A percentile compares a stretch with the other conserved stretches of the same genome.
These are phyloP conservation scores for Porites evermanni DNA, from an alignment of 92 coral and sea anemone species.

Conservation along the genomic window DNA sequence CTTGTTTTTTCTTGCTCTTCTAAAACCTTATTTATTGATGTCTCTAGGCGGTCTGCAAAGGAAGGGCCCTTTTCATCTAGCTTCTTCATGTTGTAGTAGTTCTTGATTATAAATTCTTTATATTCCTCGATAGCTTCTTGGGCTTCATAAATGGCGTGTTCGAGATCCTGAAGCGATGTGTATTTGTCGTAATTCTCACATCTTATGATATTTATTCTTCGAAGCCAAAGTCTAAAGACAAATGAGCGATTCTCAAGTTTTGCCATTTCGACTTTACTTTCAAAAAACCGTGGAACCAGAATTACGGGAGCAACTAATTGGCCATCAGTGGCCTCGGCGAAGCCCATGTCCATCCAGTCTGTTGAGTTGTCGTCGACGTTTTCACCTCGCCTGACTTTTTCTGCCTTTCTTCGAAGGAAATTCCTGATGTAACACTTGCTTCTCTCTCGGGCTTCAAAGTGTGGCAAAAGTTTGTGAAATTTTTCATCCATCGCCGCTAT, in stretches of 20 bases:
- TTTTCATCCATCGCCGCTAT: slow-evolving; percentile 23
- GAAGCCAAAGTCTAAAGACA: slow-evolving; percentile 25
- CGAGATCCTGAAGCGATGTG: slow-evolving; percentile 10
- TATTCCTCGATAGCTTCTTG: neutral
- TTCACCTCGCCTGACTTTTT: neutral
- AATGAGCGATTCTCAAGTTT: slow-evolving; percentile 12
- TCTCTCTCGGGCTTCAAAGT: neutral
- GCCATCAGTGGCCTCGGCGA: neutral
- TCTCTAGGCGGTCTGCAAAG: too few species aligned
- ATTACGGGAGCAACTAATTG: neutral
- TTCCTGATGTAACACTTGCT: neutral
- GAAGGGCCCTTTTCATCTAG: too few species aligned
- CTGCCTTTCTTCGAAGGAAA: slow-evolving; percentile 6
- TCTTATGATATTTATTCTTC: slow-evolving; percentile 7
- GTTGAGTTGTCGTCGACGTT: too few species aligned
- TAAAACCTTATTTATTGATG: neutral
- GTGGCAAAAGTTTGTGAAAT: neutral
- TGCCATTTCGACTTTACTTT: neutral
- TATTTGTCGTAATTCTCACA: neutral
- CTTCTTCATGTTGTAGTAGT: too few species aligned
- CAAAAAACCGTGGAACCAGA: neutral
- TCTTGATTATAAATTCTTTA: too few species aligned
- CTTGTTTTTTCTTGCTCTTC: slow-evolving; percentile 24
- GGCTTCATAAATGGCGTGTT: slow-evolving; percentile 12
- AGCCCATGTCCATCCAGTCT: too few species aligned